Evolutionary conservation across 2,888 invertebrate species (phyloP).

Genomic region (Oligia latruncula): DNA sequence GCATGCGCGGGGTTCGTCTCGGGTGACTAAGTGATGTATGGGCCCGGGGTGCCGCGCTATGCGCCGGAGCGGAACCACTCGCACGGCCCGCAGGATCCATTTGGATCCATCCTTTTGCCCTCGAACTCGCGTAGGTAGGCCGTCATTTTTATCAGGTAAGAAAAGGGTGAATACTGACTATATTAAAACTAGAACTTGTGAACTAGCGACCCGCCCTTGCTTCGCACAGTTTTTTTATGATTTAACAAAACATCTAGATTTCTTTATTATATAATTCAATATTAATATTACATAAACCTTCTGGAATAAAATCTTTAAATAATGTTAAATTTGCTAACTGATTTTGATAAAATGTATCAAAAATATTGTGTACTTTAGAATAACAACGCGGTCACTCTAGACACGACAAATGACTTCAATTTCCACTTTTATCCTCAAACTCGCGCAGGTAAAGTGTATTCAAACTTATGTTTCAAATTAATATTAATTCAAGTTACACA

Average conservation of each 20-base stretch:
- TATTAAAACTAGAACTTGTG: background rate
- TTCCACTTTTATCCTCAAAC: background rate
- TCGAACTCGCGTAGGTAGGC: slow-evolving; percentile 37
- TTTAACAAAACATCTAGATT: background rate
- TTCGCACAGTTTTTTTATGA: background rate
- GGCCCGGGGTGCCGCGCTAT: slow-evolving; percentile 64
- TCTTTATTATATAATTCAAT: background rate
- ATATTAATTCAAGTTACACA: too few relatives aligned
- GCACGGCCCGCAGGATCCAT: slow-evolving; percentile 64
- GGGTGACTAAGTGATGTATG: slow-evolving; percentile 74
- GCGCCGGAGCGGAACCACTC: slow-evolving; percentile 72
- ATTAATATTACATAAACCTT: background rate
- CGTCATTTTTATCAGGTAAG: slow-evolving; percentile 53
- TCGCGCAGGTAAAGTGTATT: background rate
- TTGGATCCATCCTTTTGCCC: slow-evolving; percentile 54
- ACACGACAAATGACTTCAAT: background rate
- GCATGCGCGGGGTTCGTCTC: slow-evolving; percentile 69
- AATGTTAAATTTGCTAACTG: background rate
- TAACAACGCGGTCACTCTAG: accelerated
- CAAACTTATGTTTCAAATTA: too few relatives aligned
- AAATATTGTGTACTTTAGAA: background rate
- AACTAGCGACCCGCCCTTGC: background rate
- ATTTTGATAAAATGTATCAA: background rate
- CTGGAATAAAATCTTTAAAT: background rate
- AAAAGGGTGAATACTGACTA: slow-evolving; percentile 33